These are phyloP conservation scores for Anguilla marmorata DNA, from an alignment of 2,797 vertebrate species.

Conservation along the genomic window DNA sequence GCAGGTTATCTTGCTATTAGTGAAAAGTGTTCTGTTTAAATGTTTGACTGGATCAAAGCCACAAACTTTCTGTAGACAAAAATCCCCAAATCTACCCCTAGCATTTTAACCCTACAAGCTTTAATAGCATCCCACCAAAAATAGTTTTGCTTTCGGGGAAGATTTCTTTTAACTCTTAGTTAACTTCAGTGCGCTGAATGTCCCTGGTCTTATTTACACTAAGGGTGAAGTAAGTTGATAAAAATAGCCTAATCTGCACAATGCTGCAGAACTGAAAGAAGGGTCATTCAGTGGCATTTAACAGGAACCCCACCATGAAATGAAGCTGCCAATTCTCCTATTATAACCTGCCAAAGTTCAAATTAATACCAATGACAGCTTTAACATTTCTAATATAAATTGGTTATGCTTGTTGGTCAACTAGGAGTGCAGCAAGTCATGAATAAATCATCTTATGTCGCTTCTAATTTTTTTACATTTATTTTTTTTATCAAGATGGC, in stretches of 20 bases:
- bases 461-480: background rate
- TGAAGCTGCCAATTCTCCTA: background rate
- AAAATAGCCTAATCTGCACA: background rate
- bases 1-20: background rate
- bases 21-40: background rate
- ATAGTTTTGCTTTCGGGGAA: background rate
- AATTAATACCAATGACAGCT: background rate
- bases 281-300: background rate
- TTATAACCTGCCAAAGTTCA: background rate
- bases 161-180: background rate
- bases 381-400: slow-evolving; percentile 23
- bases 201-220: no score
- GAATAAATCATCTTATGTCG: slow-evolving; percentile 42
- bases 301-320: background rate
- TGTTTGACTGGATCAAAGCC: background rate
- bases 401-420: background rate
- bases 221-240: background rate
- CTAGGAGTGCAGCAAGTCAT: slow-evolving; percentile 24
- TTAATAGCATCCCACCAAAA: background rate
- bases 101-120: background rate
- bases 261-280: background rate
- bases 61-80: background rate
- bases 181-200: background rate
- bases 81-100: background rate
- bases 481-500: slow-evolving; percentile 31